These are phyloP conservation scores for Matsumurasca onukii DNA, from an alignment of 1,140 invertebrate genomes.

Conservation along the genomic window DNA sequence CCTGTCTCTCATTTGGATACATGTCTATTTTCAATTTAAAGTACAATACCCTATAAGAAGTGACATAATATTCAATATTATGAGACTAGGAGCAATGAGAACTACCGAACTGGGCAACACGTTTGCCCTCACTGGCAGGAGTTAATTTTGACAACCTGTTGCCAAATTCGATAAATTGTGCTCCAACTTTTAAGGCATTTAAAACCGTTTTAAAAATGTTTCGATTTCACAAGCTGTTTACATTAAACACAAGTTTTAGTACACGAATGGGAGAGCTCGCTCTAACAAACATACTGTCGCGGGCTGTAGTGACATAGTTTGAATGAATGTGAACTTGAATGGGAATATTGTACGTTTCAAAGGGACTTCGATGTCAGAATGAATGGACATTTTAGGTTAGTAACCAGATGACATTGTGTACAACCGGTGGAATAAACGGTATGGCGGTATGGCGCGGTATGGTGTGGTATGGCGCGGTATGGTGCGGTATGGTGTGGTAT, in stretches of 20 bases:
- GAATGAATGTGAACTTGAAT: not conserved
- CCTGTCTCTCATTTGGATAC: too few species aligned
- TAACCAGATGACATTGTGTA: too few species aligned
- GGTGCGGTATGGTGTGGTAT: too few species aligned
- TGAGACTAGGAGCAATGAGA: not conserved
- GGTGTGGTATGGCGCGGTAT: too few species aligned
- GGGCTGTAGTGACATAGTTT: not conserved
- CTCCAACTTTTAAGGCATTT: not conserved
- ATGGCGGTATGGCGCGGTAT: too few species aligned
- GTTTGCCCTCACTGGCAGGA: not conserved
- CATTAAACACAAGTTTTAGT: not conserved
- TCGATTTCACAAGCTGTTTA: not conserved
- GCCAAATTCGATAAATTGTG: not conserved
- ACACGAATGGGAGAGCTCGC: not conserved
- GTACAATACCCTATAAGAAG: too few species aligned
- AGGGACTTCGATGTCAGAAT: too few species aligned
- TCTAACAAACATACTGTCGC: not conserved
- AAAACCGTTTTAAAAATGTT: not conserved
- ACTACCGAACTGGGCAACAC: not conserved
- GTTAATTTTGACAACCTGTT: not conserved
- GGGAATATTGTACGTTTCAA: not conserved
- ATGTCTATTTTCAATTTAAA: too few species aligned
- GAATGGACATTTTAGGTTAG: too few species aligned
- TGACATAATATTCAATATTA: too few species aligned
- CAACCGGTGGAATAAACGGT: too few species aligned